A percentile compares a stretch with the other conserved stretches of the same genome.
phyloP scores from a whole-genome alignment of 2,113 vertebrate species.

The Rhinoderma darwinii region DNA sequence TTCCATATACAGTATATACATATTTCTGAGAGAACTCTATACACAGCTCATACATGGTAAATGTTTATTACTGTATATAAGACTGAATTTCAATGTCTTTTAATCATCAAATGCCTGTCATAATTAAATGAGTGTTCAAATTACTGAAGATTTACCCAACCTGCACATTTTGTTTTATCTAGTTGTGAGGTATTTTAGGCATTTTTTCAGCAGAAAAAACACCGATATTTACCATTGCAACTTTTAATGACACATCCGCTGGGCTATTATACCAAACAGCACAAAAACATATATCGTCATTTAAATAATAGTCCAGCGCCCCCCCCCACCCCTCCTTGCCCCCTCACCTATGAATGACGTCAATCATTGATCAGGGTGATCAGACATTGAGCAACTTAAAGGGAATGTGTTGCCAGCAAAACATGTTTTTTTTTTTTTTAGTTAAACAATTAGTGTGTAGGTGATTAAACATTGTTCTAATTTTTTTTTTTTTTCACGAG shows the following conservation, averaged over 20 bases:
- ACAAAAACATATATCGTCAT: neutral
- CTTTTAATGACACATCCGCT: neutral
- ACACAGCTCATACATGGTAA: constrained; percentile 37
- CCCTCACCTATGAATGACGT: neutral
- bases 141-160: neutral
- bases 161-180: neutral
- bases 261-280: neutral
- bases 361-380: too few relatives aligned
- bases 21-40: constrained; percentile 2
- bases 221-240: neutral
- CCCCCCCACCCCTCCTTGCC: neutral
- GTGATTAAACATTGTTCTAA: too few relatives aligned
- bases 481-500: too few relatives aligned
- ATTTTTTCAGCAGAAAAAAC: neutral
- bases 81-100: constrained; percentile 22
- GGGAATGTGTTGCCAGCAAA: too few relatives aligned
- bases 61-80: constrained; percentile 11
- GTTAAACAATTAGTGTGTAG: too few relatives aligned
- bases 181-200: neutral
- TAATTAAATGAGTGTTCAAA: neutral
- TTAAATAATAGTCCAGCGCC: neutral
- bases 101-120: constrained; percentile 23
- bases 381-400: too few relatives aligned
- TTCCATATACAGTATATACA: constrained; percentile 38
- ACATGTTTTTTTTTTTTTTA: too few relatives aligned